Conservation (phyloP, 2,113 vertebrate genomes). For the Cyphomyrus discorhynchus region DNA sequence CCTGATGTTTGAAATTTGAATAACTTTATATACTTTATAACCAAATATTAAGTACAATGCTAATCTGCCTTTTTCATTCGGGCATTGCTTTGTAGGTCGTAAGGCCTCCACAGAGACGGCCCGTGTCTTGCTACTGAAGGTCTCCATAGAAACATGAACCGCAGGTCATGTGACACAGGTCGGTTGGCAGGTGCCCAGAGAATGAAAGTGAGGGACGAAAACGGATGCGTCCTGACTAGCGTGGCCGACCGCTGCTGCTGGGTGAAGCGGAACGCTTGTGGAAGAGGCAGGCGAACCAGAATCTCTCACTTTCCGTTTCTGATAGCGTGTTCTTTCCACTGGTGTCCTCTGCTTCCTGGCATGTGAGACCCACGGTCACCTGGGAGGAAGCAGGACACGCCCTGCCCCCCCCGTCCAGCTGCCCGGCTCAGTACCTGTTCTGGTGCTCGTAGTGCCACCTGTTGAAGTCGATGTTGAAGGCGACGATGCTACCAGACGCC, state of each 20-base stretch:
- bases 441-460: constrained; percentile 99
- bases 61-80: not conserved
- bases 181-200: constrained; percentile 47
- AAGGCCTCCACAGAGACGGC: constrained; percentile 30
- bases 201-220: constrained; percentile 62
- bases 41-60: not conserved
- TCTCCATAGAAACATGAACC: constrained; percentile 60
- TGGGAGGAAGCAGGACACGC: constrained; percentile 37
- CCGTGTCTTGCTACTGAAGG: constrained; percentile 64
- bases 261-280: constrained; percentile 67
- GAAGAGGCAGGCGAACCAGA: constrained; percentile 54
- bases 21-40: not conserved
- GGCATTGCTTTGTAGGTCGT: constrained; percentile 51
- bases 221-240: constrained; percentile 63
- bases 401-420: constrained; percentile 9
- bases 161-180: constrained; percentile 70
- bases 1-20: not conserved
- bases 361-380: not conserved
- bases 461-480: constrained; percentile 99
- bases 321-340: not conserved
- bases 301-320: constrained; percentile 18
- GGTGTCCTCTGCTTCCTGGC: not conserved
- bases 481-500: constrained; percentile 98
- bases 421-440: constrained; percentile 85
- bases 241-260: constrained; percentile 73